Evolutionary conservation across 2,888 invertebrate species (phyloP), one percentile per base, ranked within the genome.

Genomic region (Mimas tiliae): DNA sequence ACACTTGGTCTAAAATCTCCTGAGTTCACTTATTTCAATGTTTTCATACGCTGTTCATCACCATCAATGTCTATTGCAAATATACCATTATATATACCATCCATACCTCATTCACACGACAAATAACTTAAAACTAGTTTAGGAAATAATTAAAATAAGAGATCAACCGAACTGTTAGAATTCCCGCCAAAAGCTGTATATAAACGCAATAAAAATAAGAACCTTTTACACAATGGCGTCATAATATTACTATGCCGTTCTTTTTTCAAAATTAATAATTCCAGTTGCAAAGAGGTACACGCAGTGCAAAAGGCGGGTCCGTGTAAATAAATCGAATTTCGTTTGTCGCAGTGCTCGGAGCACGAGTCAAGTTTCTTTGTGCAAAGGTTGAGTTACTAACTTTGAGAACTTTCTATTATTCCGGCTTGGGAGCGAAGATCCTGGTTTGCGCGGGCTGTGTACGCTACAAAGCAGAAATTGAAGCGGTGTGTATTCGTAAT

Each of bases 261-360:
- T 19, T 19, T 58, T 58, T 58, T 58, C 11, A 42, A 27, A 58
- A 58, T 58, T 58, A 58, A 58, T 58, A 38, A 38, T 16, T 9
- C 38, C 19, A 58, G 58, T 58, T 58, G 19, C 38, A 58, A 38
- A 55, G 55, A 55, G 42, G 58, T 11, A 19, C 19, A 34, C 21
- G 8, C 19, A 38, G 42, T 9, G 12, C 38, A 38, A 42, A 27
- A 55, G 42, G 38, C 42, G 62, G 64, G 67, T 63, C 66, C 48
- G 67, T 68, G 67, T 74, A 77, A 78, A 83, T 82, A 83, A 83
- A 83, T 83, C 76, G 76, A 81, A 82, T 83, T 82, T 78, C 74
- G 63, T 75, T 76, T 72, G 73, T 72, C 77, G 75, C 68, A 63
- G 48, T 63, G 51, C 63, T 58, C n/a, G 50, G 12, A 27, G 21